These are phyloP conservation scores for Ricordea florida DNA, from an alignment of 92 coral and sea anemone species.

Conservation along the genomic window DNA sequence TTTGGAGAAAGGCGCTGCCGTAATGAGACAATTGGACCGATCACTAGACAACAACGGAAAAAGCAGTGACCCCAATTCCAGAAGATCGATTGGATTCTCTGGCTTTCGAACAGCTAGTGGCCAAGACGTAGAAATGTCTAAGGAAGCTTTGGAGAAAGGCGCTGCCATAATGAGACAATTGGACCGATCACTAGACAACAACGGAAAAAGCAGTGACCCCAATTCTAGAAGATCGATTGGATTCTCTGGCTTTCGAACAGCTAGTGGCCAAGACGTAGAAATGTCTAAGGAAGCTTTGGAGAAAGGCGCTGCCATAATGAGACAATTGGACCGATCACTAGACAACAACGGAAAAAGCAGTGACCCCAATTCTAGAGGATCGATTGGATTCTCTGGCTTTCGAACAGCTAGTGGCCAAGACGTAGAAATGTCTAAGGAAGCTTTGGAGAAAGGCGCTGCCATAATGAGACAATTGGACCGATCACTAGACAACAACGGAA, in stretches of 20 bases:
- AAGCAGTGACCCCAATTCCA: background rate
- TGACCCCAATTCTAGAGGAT: background rate
- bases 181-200: background rate
- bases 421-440: constrained; percentile 21
- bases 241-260: constrained; percentile 28
- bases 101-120: constrained; percentile 44
- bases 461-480: constrained; percentile 11
- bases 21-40: constrained; percentile 5
- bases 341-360: background rate
- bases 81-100: background rate
- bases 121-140: constrained; percentile 16
- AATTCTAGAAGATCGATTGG: background rate
- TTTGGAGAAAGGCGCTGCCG: constrained; percentile 39
- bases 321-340: background rate
- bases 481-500: background rate
- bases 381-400: background rate
- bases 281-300: constrained; percentile 35
- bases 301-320: constrained; percentile 44
- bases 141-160: constrained; percentile 48
- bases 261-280: constrained; percentile 29
- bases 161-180: constrained; percentile 11
- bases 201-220: background rate
- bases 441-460: constrained; percentile 40
- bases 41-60: background rate
- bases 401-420: constrained; percentile 42